Conservation (phyloP, 1,140 invertebrate genomes). For the Zaprionus capensis region DNA sequence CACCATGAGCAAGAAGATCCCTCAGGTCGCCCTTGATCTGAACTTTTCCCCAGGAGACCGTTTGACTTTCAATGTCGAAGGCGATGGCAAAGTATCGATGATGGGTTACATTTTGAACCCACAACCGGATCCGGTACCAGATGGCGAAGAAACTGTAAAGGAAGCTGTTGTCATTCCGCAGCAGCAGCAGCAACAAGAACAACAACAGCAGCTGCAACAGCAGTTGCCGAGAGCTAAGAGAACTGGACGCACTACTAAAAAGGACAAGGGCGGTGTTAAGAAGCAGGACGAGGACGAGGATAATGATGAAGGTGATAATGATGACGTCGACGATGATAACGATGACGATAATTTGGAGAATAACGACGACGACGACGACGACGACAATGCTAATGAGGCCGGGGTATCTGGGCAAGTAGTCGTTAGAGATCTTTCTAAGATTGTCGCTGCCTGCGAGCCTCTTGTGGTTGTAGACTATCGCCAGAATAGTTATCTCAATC, state of each 20-base stretch:
- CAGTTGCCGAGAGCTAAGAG: not conserved
- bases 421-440: too few species aligned
- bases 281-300: not conserved
- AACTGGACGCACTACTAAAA: not conserved
- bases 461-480: too few species aligned
- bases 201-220: not conserved
- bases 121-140: too few species aligned
- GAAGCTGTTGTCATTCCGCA: not conserved
- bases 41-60: not conserved
- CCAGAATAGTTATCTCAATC: too few species aligned
- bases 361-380: too few species aligned
- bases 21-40: not conserved
- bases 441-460: too few species aligned
- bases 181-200: not conserved
- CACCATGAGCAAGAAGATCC: not conserved
- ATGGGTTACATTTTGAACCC: not conserved
- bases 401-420: too few species aligned
- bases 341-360: not conserved
- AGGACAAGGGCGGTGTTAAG: too few species aligned
- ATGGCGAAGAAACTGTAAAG: too few species aligned
- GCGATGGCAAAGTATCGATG: not conserved
- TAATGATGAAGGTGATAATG: not conserved
- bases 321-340: not conserved
- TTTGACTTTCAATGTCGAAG: not conserved
- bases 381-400: too few species aligned